Conservation (phyloP, 2,113 vertebrate genomes). For the Mus spicilegus region DNA sequence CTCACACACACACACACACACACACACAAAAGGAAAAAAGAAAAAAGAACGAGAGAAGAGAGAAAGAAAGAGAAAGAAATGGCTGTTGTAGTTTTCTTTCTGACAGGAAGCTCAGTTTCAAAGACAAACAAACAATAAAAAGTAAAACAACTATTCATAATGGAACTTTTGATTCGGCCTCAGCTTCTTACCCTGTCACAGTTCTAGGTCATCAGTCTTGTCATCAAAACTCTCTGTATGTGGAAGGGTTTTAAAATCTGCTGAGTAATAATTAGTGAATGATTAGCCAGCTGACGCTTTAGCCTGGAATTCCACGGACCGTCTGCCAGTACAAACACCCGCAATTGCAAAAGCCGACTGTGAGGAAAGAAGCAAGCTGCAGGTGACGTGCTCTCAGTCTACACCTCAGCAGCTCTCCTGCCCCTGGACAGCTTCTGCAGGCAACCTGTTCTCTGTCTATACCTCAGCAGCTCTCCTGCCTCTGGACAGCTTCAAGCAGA, state of each 20-base stretch:
- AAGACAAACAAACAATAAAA: background rate
- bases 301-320: background rate
- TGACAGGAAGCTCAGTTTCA: background rate
- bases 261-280: conserved; percentile 12
- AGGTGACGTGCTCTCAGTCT: background rate
- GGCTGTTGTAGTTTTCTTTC: background rate
- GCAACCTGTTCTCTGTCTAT: background rate
- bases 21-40: background rate
- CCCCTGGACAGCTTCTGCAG: background rate
- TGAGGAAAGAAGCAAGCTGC: background rate
- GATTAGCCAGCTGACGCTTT: background rate
- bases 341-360: background rate
- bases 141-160: background rate
- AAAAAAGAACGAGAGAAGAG: background rate
- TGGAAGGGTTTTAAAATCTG: background rate
- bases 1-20: no score
- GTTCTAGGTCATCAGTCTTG: background rate
- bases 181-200: background rate
- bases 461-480: background rate
- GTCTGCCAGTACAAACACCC: background rate
- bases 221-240: background rate
- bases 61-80: no score
- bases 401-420: background rate
- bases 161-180: no score
- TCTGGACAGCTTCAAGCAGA: background rate